These are phyloP conservation scores for Dromaius novaehollandiae DNA, from an alignment of 2,113 vertebrate species.

Conservation along the genomic window DNA sequence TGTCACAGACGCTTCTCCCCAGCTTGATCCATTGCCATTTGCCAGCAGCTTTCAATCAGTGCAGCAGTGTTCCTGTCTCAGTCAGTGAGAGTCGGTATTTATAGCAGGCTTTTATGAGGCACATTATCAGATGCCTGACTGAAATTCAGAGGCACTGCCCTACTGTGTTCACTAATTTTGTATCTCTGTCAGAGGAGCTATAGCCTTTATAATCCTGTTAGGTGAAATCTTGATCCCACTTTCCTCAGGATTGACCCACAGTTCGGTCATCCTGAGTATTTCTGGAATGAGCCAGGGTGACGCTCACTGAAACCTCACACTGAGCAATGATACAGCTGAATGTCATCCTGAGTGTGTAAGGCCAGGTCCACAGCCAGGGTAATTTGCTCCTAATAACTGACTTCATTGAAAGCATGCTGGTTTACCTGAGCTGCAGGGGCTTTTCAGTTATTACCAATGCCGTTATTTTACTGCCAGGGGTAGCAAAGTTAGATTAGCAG, in stretches of 20 bases:
- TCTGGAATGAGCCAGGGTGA: neutral
- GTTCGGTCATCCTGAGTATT: neutral
- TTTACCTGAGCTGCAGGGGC: neutral
- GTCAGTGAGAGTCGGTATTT: slow-evolving; percentile 52
- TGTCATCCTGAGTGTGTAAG: neutral
- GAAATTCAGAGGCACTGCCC: slow-evolving; percentile 46
- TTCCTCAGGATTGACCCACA: neutral
- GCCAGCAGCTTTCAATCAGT: slow-evolving; percentile 68
- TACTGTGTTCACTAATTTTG: slow-evolving; percentile 51
- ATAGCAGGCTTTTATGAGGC: slow-evolving; percentile 59
- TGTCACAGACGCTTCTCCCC: slow-evolving; percentile 53
- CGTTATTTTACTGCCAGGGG: neutral
- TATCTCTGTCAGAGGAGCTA: neutral
- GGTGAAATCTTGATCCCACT: slow-evolving; percentile 25
- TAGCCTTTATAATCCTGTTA: slow-evolving; percentile 45
- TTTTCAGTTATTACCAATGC: neutral
- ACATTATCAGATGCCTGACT: slow-evolving; percentile 59
- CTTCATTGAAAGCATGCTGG: neutral
- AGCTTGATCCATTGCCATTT: slow-evolving; percentile 66
- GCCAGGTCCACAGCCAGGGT: neutral
- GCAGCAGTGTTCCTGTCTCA: slow-evolving; percentile 59
- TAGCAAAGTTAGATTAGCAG: neutral
- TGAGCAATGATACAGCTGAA: neutral
- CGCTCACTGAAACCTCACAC: neutral
- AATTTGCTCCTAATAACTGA: neutral